A percentile compares a stretch with the other conserved stretches of the same genome.
phyloP scores from a whole-genome alignment of 2,797 vertebrate genomes.

The Micromesistius poutassou region DNA sequence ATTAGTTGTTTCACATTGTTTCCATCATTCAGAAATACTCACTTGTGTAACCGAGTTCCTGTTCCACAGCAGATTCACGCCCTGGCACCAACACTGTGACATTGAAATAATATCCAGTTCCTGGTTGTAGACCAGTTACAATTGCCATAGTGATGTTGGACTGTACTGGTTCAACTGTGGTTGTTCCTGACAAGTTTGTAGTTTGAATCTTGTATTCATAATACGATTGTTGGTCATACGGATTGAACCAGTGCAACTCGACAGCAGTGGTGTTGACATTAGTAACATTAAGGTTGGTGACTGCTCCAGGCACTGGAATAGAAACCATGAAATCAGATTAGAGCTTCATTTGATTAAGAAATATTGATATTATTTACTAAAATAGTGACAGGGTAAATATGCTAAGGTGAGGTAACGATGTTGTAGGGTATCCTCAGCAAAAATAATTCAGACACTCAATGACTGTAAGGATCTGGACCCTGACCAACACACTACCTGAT shows the following conservation, averaged over 20 bases:
- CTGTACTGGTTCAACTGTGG: not conserved
- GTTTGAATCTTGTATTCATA: not conserved
- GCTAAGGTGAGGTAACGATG: no score
- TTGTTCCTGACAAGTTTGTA: not conserved
- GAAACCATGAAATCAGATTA: not conserved
- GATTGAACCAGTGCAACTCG: conserved; percentile 46
- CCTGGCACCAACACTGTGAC: not conserved
- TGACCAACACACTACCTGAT: no score
- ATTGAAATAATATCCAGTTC: not conserved
- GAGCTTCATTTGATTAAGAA: no score
- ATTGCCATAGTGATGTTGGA: not conserved
- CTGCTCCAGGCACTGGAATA: not conserved
- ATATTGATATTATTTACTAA: not conserved
- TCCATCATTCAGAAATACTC: not conserved
- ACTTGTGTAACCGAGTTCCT: not conserved
- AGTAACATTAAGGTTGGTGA: not conserved
- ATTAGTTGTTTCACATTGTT: not conserved
- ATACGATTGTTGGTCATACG: conserved; percentile 24
- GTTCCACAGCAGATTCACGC: not conserved
- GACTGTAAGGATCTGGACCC: no score
- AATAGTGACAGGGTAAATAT: no score
- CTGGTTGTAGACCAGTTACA: not conserved
- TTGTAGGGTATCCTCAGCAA: no score
- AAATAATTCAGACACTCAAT: no score
- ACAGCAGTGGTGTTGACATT: conserved; percentile 41